Evolutionary conservation across 2,797 vertebrate genomes (phyloP).

Genomic region (Scomberomorus guttatus): DNA sequence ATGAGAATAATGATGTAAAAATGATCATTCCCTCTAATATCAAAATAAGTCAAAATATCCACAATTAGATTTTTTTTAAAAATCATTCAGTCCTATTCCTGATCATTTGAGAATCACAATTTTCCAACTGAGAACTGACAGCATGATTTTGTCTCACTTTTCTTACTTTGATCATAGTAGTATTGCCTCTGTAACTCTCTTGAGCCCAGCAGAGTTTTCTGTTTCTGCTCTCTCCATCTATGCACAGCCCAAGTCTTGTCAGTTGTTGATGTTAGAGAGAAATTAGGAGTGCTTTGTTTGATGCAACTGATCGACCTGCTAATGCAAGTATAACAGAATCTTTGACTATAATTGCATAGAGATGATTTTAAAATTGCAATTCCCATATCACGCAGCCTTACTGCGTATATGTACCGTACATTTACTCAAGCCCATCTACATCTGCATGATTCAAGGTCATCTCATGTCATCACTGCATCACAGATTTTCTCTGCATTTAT

Average conservation of each 20-base stretch:
- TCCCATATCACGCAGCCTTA: background rate
- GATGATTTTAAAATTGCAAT: background rate
- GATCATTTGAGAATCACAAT: background rate
- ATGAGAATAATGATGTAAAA: background rate
- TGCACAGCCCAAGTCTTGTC: conserved; percentile 13
- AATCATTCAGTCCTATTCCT: background rate
- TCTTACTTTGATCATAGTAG: conserved; percentile 6
- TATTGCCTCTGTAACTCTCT: background rate
- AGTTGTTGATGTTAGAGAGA: background rate
- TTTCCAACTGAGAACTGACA: background rate
- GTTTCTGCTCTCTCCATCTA: too few relatives aligned
- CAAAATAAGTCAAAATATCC: too few relatives aligned
- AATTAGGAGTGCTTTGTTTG: background rate
- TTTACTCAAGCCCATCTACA: background rate
- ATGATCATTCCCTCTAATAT: too few relatives aligned
- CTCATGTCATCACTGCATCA: background rate
- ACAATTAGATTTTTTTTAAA: too few relatives aligned
- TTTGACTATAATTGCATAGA: background rate
- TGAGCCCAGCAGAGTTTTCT: background rate
- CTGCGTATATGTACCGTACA: background rate
- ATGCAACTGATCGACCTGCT: background rate
- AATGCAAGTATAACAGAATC: background rate
- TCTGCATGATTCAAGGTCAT: conserved; percentile 36
- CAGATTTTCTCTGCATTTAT: background rate
- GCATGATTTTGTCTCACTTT: background rate